Evolutionary conservation across 2,888 invertebrate genomes (phyloP), one percentile per base, ranked within the genome.

Genomic region (Trichogramma dendrolimi): DNA sequence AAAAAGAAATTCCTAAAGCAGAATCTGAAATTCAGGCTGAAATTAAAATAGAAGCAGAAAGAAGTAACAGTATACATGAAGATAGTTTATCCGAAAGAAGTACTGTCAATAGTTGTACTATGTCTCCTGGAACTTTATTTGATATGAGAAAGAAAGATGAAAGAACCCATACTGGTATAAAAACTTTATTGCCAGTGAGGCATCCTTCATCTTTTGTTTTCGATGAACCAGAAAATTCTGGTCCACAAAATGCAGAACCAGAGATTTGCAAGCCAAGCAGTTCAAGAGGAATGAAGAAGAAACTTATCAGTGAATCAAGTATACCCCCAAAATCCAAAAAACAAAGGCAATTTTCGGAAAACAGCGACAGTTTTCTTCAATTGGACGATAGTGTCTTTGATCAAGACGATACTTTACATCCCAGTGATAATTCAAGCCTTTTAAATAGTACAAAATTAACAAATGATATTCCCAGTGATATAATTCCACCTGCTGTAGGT

Each of bases 141-240:
- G 77, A 79, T 51, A 67, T 77, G 67, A 75, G 73, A 60, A 65
- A 80, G 4, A 76, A 74, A 60, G 79, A 81, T 47, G 79, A 80
- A 39, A 78, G 80, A 66, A 75, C 79, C 11, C 77, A 79, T 52
- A 72, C 75, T 4, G 83, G 83, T 14, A 82, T 83, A 48, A 83
- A 83, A 72, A 83, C 83, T 1, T 72, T 83, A 51, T 71, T 82
- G 43, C 83, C 83, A 4, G 81, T 83, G 10, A 72, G 78, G 57
- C 70, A 75, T 27, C 55, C 69, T 11, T 41, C 60, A 6, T 55
- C 68, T 1, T 51, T 51, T n/a, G 63, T 66, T 4, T 68, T 70
- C 11, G 57, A 64, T 5, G 74, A 76, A 4, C 71, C 67, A 51
- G 66, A 65, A 4, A 75, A 71, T 55, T 69, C 67, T 6, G 70